Evolutionary conservation across 1,140 invertebrate species (phyloP).

Genomic region (Riptortus pedestris): DNA sequence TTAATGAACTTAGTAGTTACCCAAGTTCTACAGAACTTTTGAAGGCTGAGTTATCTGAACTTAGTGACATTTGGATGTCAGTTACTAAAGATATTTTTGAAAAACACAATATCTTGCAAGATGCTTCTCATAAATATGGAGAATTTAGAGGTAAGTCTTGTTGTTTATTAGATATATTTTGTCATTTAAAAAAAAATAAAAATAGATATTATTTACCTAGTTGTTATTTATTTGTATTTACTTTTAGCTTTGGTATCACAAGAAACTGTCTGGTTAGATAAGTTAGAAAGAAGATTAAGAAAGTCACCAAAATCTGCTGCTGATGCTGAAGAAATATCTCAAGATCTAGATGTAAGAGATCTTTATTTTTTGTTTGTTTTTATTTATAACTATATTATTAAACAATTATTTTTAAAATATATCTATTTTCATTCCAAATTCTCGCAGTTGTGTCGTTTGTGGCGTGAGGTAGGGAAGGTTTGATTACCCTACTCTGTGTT

Average conservation of each 20-base stretch:
- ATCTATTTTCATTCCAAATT: too few species aligned
- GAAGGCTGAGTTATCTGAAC: constrained; percentile 52
- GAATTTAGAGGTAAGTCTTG: constrained; percentile 51
- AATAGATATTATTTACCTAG: too few species aligned
- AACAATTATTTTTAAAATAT: too few species aligned
- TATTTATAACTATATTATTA: background rate
- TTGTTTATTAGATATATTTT: background rate
- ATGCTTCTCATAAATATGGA: constrained; percentile 60
- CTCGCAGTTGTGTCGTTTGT: too few species aligned
- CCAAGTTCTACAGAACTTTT: constrained; percentile 45
- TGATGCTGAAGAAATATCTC: constrained; percentile 90
- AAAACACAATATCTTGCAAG: constrained; percentile 45
- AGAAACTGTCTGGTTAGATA: constrained; percentile 71
- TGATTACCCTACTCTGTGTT: too few species aligned
- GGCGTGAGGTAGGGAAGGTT: too few species aligned
- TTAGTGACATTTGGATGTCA: constrained; percentile 61
- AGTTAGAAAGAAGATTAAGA: constrained; percentile 65
- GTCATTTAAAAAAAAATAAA: too few species aligned
- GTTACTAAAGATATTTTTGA: constrained; percentile 54
- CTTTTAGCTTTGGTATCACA: constrained; percentile 54
- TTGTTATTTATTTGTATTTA: background rate
- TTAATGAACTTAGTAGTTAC: constrained; percentile 44
- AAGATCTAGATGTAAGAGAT: constrained; percentile 68
- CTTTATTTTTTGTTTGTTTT: background rate
- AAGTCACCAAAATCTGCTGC: constrained; percentile 57